phyloP scores from a whole-genome alignment of 2,888 invertebrate genomes.

The Capitulum mitella region DNA sequence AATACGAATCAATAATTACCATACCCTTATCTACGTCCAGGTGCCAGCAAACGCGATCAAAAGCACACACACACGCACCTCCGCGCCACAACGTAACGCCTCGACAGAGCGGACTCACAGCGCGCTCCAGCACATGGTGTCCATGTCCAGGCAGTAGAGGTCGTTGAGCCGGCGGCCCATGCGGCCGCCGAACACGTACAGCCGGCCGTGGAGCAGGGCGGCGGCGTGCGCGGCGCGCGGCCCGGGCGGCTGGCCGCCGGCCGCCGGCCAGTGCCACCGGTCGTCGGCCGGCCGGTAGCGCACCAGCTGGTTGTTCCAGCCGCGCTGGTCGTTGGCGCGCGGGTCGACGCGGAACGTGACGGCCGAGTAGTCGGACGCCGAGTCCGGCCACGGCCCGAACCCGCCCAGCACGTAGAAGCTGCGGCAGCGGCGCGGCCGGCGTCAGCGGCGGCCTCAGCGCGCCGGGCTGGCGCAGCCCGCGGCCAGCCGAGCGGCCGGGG shows the following conservation, averaged over 20 bases:
- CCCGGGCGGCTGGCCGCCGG: constrained; percentile 29
- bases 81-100: too few relatives aligned
- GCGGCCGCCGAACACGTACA: constrained; percentile 34
- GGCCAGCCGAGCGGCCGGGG: too few relatives aligned
- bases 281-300: background rate
- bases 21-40: too few relatives aligned
- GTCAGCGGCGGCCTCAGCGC: too few relatives aligned
- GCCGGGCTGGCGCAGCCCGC: too few relatives aligned
- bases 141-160: constrained; percentile 30
- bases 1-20: too few relatives aligned
- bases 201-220: constrained; percentile 29
- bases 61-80: too few relatives aligned
- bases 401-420: constrained; percentile 6
- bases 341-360: background rate
- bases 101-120: too few relatives aligned
- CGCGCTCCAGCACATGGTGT: constrained; percentile 28
- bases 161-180: constrained; percentile 32
- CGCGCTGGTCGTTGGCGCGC: background rate
- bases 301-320: constrained; percentile 18
- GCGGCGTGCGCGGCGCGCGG: constrained; percentile 34
- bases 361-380: background rate
- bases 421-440: background rate
- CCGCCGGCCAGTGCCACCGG: constrained; percentile 31
- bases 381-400: background rate
- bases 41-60: too few relatives aligned